Evolutionary conservation across 1,140 invertebrate genomes (phyloP).

Genomic region (Philopotamus ludificatus): DNA sequence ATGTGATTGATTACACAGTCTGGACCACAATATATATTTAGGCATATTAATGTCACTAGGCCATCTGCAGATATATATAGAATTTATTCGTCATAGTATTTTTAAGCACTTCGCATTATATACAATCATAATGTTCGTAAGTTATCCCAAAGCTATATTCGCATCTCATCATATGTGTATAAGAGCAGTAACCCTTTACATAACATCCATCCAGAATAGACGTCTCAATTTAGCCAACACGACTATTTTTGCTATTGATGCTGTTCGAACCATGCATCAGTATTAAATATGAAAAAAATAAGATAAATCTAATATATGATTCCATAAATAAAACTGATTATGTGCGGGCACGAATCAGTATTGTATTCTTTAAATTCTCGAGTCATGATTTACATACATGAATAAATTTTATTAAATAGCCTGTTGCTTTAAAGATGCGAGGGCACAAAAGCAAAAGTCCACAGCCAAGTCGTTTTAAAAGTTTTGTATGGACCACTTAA

Average conservation of each 20-base stretch:
- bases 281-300: no score
- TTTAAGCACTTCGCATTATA: no score
- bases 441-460: no score
- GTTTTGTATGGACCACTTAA: neutral
- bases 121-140: no score
- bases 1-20: no score
- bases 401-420: neutral
- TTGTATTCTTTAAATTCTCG: neutral
- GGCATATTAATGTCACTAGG: neutral
- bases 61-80: neutral
- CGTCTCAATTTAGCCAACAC: constrained; percentile 19
- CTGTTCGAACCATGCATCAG: constrained; percentile 14
- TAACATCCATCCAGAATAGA: constrained; percentile 19
- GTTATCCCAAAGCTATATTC: no score
- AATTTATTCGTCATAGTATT: neutral
- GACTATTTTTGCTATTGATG: constrained; percentile 6
- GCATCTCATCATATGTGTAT: constrained; percentile 17
- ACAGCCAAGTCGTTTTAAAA: neutral
- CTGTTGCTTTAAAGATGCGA: neutral
- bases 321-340: neutral
- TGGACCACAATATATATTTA: no score
- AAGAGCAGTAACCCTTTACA: constrained; percentile 5
- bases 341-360: neutral
- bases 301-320: neutral
- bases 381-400: neutral